A percentile compares a stretch with the other conserved stretches of the same genome.
Conservation (phyloP, 2,113 vertebrate genomes). For the Charina bottae region DNA sequence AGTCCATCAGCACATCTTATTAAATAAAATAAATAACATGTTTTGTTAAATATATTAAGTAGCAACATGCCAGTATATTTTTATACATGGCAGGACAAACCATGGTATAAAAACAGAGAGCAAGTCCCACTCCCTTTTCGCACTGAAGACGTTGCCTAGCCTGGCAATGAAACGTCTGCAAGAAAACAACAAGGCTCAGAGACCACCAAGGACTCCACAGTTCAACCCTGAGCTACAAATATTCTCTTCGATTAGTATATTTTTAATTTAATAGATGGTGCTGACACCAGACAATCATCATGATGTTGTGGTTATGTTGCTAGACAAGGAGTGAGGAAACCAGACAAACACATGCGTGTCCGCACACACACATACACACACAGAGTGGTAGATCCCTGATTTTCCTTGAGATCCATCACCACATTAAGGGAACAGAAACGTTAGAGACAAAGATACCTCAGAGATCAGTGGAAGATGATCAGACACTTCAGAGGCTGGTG, state of each 20-base stretch:
- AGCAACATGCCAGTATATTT: background rate
- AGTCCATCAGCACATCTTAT: background rate
- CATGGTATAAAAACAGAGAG: no score
- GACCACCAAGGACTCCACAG: no score
- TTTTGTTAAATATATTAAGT: background rate
- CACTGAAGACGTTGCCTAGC: no score
- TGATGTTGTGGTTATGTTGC: background rate
- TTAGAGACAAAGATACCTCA: background rate
- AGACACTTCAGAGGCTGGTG: background rate
- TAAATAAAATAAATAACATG: background rate
- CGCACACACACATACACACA: background rate
- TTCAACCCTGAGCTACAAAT: no score
- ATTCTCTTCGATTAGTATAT: no score
- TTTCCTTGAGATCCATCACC: background rate
- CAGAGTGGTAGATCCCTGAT: background rate
- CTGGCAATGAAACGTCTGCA: no score
- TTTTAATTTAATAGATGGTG: background rate
- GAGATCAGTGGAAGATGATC: background rate
- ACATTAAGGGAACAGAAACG: background rate
- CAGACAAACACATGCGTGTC: background rate
- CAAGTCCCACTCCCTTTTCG: no score
- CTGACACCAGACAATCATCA: background rate
- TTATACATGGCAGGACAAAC: no score
- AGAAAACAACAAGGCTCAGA: no score
- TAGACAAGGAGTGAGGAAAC: background rate